phyloP scores from a whole-genome alignment of 2,797 vertebrate genomes.

The Chelon auratus region DNA sequence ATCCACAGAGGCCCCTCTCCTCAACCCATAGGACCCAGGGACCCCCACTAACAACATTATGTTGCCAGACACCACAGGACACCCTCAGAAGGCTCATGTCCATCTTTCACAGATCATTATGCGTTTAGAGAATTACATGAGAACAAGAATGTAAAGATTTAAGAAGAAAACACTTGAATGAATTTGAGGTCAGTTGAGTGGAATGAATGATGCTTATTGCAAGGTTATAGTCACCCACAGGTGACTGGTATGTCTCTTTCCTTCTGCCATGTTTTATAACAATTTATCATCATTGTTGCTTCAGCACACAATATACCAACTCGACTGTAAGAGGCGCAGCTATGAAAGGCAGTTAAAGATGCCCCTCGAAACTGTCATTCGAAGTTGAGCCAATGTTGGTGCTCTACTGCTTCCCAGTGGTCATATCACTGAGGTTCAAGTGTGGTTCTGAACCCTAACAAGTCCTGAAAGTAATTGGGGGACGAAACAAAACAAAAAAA shows the following conservation, averaged over 20 bases:
- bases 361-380: not conserved
- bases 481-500: not conserved
- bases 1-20: too few species aligned
- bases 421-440: conserved; percentile 8
- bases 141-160: too few species aligned
- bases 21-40: too few species aligned
- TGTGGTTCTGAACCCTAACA: not conserved
- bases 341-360: not conserved
- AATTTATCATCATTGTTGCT: too few species aligned
- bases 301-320: not conserved
- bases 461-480: not conserved
- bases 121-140: too few species aligned
- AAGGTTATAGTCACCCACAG: not conserved
- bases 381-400: conserved; percentile 11
- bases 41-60: too few species aligned
- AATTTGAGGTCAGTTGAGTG: too few species aligned
- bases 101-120: too few species aligned
- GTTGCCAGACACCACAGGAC: too few species aligned
- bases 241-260: not conserved
- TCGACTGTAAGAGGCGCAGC: not conserved
- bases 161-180: too few species aligned
- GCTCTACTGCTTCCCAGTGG: conserved; percentile 69
- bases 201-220: not conserved
- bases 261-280: not conserved
- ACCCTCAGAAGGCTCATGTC: too few species aligned